A percentile compares a stretch with the other conserved stretches of the same genome.
Conservation (phyloP, 2,797 vertebrate species). For the Intellagama lesueurii region DNA sequence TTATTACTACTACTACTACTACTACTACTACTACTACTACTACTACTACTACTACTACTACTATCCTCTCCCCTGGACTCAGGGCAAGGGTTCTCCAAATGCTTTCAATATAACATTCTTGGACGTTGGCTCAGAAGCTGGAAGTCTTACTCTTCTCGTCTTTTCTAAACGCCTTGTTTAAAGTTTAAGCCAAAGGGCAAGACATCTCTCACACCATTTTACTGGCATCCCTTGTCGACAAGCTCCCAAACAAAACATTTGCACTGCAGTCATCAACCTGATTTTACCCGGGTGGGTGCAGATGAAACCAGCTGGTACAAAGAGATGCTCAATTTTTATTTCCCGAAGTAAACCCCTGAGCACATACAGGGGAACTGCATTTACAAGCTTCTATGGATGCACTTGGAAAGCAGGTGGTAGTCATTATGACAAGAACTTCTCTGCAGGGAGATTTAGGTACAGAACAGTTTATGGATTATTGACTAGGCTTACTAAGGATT, state of each 20-base stretch:
- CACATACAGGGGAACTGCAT: neutral
- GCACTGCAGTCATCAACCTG: neutral
- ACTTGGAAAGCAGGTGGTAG: neutral
- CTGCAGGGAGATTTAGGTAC: neutral
- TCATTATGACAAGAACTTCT: neutral
- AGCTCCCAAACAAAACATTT: neutral
- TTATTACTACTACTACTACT: too few species aligned
- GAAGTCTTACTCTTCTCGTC: too few species aligned
- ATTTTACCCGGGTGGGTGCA: neutral
- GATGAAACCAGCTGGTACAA: neutral
- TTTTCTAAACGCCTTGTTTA: too few species aligned
- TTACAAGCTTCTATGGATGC: neutral
- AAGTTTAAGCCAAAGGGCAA: neutral
- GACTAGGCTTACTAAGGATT: neutral
- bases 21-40: too few species aligned
- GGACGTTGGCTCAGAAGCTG: too few species aligned
- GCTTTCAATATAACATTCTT: too few species aligned
- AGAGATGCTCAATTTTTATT: neutral
- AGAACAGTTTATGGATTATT: neutral
- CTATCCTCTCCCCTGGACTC: too few species aligned
- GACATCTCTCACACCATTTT: neutral
- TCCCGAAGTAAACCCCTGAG: neutral
- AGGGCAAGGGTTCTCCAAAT: too few species aligned
- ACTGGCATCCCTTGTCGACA: neutral
- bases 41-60: too few species aligned